phyloP scores from a whole-genome alignment of 2,888 invertebrate species.

The Tetramorium bicarinatum region DNA sequence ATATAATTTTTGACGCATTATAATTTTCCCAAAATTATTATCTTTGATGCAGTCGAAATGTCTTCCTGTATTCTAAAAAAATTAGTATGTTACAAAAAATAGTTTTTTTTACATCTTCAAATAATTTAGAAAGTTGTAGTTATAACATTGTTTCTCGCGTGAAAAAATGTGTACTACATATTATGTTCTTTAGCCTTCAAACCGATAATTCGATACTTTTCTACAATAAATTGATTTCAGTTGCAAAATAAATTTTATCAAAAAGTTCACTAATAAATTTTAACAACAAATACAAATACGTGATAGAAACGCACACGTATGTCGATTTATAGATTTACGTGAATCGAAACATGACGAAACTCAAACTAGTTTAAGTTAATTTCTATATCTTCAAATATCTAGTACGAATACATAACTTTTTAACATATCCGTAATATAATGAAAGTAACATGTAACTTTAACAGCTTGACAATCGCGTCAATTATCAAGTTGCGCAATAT shows the following conservation, averaged over 20 bases:
- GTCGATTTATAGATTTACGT: background rate
- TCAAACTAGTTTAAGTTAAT: constrained; percentile 25
- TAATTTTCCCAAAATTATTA: background rate
- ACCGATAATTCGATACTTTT: background rate
- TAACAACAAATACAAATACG: background rate
- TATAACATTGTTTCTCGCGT: background rate
- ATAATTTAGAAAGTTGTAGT: constrained; percentile 6
- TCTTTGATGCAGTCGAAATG: background rate
- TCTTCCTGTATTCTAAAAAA: background rate
- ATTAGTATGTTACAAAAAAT: background rate
- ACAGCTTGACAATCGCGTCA: background rate
- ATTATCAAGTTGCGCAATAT: background rate
- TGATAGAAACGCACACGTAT: background rate
- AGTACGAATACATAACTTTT: background rate
- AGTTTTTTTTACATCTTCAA: background rate
- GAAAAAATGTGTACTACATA: background rate
- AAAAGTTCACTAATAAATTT: constrained; percentile 7
- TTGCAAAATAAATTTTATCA: background rate
- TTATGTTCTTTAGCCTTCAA: background rate
- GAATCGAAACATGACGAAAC: constrained; percentile 2
- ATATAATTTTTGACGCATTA: background rate
- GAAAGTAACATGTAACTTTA: background rate
- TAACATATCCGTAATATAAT: background rate
- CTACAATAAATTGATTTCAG: background rate
- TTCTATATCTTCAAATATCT: background rate